Evolutionary conservation across 2,113 vertebrate species (phyloP).

Genomic region (Choloepus hoffmanni): DNA sequence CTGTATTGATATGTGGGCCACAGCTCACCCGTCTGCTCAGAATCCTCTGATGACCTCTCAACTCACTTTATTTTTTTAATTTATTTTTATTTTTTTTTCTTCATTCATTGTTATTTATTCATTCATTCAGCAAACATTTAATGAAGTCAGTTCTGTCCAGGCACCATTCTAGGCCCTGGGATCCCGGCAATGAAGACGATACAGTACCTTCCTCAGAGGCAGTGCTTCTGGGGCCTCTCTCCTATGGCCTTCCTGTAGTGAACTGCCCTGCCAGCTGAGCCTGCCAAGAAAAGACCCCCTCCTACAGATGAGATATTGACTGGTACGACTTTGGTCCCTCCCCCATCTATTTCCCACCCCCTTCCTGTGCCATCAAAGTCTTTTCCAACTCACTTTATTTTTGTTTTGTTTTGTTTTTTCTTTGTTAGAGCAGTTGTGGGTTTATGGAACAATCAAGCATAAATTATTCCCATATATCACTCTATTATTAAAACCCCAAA

Average conservation of each 20-base stretch:
- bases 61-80: too few relatives aligned
- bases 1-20: fast-evolving
- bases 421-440: too few relatives aligned
- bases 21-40: neutral
- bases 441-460: too few relatives aligned
- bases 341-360: neutral
- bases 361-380: neutral
- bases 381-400: neutral
- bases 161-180: neutral
- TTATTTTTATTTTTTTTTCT: neutral
- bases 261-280: neutral
- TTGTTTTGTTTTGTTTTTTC: too few relatives aligned
- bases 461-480: too few relatives aligned
- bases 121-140: neutral
- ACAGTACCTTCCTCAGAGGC: neutral
- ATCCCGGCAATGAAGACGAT: neutral
- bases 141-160: neutral
- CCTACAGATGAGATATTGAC: neutral
- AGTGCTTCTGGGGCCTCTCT: neutral
- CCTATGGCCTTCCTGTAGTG: neutral
- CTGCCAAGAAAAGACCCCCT: neutral
- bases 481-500: too few relatives aligned
- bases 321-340: neutral
- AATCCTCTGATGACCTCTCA: neutral
- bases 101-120: neutral